Base-by-base conservation (phyloP, 2,113 vertebrate species). In the Psophia crepitans region DNA sequence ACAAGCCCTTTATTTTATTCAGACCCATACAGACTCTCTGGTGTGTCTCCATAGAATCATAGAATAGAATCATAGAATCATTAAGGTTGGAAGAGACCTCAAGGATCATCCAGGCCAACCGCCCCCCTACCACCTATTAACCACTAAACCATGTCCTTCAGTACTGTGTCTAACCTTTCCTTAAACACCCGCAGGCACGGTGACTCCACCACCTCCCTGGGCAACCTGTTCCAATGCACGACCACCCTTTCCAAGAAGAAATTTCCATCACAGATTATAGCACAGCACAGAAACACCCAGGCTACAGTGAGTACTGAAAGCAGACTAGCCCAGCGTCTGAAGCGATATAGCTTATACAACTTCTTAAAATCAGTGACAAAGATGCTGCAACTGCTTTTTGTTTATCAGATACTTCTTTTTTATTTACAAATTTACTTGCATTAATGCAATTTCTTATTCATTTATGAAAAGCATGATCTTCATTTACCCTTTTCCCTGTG, bases 261-360 rank as follows among this genome's bases (percentile, higher is more conserved):
- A n/a, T n/a, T n/a, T n/a, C n/a, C 33, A 5, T 4, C 44, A 16
- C 0, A 33, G 46, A 1, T 8, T 9, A 8, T 30, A 44, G 33
- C 0, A 9, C 37, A 12, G 66, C 54, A 23, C 44, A 84, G 56
- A 37, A 73, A 41, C 0, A 24, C 23, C 15, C 61, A 51, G 33
- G 39, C 57, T 43, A 2, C 0, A 27, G 10, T 1, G 53, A 68
- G 26, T 1, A 15, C 7, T 2, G 44, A 46, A 10, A 53, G 35
- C n/a, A 63, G 23, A 44, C 8, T 0, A 30, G 23, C 14, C 26
- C 24, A n/a, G 30, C 63, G 11, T 20, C 28, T 9, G 3, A 41
- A 21, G 22, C 17, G 21, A 13, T 30, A 3, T 0, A 57, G 24
- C 33, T 46, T 30, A 14, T 2, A 12, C 2, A 26, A 49, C 18